phyloP scores from a whole-genome alignment of 2,797 vertebrate species.

The Danio kyathit region DNA sequence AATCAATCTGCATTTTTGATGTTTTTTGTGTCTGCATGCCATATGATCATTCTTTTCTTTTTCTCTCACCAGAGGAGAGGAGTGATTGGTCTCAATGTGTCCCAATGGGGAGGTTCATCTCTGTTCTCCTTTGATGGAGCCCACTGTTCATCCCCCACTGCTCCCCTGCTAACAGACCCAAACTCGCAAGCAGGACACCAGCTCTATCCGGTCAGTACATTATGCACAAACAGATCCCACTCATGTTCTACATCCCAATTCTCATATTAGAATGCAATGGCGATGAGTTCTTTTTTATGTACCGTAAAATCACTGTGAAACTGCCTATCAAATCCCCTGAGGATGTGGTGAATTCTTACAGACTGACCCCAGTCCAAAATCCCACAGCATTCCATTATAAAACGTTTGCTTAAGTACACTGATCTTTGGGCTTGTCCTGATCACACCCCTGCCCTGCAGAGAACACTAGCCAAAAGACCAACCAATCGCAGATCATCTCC shows the following conservation, averaged over 20 bases:
- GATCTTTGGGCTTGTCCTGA: constrained; percentile 28
- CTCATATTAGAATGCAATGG: background rate
- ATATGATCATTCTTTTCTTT: constrained; percentile 9
- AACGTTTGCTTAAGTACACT: constrained; percentile 25
- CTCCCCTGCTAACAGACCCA: constrained; percentile 71
- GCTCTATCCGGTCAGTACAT: constrained; percentile 69
- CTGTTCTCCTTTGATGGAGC: constrained; percentile 36
- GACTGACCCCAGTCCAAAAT: constrained; percentile 18
- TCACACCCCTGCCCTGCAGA: constrained; percentile 29
- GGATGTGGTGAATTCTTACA: background rate
- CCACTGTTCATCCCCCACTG: constrained; percentile 68
- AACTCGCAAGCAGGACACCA: constrained; percentile 57
- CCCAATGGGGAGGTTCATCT: constrained; percentile 38
- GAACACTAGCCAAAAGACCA: constrained; percentile 1
- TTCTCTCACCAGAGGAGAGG: constrained; percentile 63
- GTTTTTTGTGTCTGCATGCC: too few relatives aligned
- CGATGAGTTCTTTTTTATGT: background rate
- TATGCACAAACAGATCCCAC: background rate
- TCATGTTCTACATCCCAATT: background rate
- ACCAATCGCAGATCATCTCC: constrained; percentile 19
- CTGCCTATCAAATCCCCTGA: background rate
- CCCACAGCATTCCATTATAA: constrained; percentile 38
- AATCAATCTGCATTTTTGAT: too few relatives aligned
- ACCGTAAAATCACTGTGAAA: background rate
- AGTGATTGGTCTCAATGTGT: constrained; percentile 24